Percentiles rank a stretch among this genome's conserved stretches.
Evolutionary conservation across 2,797 vertebrate species (phyloP).

Genomic region (Clarias pachynema): DNA sequence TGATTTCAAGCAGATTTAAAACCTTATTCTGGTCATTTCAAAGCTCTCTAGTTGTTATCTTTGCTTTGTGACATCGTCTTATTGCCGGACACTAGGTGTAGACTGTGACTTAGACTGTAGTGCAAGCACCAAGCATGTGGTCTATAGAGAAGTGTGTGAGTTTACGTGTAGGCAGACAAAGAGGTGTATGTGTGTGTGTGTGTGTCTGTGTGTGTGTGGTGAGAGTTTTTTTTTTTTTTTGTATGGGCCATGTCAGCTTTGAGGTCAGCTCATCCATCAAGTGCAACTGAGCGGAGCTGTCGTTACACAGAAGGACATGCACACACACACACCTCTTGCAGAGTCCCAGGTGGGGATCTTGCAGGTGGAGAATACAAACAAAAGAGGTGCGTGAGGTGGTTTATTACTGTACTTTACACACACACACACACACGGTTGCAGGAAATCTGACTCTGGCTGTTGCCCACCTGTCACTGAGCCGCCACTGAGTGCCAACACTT

Average conservation of each 20-base stretch:
- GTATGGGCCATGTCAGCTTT: slow-evolving; percentile 46
- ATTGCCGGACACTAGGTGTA: too few species aligned
- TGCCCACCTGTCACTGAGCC: slow-evolving; percentile 29
- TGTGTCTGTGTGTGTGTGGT: slow-evolving; percentile 24
- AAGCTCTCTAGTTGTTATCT: too few species aligned
- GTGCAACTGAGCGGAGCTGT: slow-evolving; percentile 38
- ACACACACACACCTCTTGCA: slow-evolving; percentile 42
- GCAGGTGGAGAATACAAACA: slow-evolving; percentile 68
- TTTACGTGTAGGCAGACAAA: background rate
- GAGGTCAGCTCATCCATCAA: slow-evolving; percentile 41
- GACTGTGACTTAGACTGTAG: background rate
- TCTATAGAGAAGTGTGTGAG: slow-evolving; percentile 22
- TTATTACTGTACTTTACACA: slow-evolving; percentile 72
- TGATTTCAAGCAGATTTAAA: too few species aligned
- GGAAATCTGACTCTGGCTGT: slow-evolving; percentile 35
- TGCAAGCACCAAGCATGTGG: background rate
- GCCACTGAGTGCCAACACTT: background rate
- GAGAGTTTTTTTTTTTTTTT: slow-evolving; percentile 27
- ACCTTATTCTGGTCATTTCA: too few species aligned
- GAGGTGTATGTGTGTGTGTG: background rate
- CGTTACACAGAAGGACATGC: slow-evolving; percentile 22
- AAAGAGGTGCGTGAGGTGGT: slow-evolving; percentile 73
- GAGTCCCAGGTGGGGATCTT: slow-evolving; percentile 52
- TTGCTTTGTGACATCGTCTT: too few species aligned
- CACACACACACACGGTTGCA: background rate